These are phyloP conservation scores for Coluber constrictor DNA, from an alignment of 2,797 vertebrate genomes.

Conservation along the genomic window DNA sequence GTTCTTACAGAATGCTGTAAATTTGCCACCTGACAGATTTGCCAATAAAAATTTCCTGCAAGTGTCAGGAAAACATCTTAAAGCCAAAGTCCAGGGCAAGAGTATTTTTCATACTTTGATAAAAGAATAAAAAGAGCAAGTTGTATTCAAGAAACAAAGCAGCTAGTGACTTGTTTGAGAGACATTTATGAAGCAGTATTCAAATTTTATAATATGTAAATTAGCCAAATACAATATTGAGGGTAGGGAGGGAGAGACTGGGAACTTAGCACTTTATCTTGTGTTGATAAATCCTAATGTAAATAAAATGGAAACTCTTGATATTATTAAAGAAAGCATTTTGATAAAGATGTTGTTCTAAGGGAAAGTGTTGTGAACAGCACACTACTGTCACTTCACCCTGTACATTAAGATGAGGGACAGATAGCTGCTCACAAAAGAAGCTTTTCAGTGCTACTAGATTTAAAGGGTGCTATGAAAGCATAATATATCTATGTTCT, in stretches of 20 bases:
- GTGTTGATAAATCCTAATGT: conserved; percentile 60
- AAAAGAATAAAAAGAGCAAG: conserved; percentile 18
- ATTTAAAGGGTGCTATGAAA: conserved; percentile 31
- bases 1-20: not conserved
- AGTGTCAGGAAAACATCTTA: conserved; percentile 38
- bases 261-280: conserved; percentile 57
- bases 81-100: conserved; percentile 23
- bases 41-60: conserved; percentile 27
- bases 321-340: conserved; percentile 39
- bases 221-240: conserved; percentile 28
- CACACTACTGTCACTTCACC: conserved; percentile 58
- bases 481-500: conserved; percentile 45
- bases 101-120: not conserved
- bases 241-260: not conserved
- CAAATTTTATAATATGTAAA: conserved; percentile 47
- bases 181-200: conserved; percentile 26
- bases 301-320: conserved; percentile 57
- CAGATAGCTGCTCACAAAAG: not conserved
- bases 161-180: conserved; percentile 2
- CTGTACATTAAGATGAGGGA: conserved; percentile 15
- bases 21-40: conserved; percentile 29
- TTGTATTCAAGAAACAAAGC: not conserved
- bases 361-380: not conserved
- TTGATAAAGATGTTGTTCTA: conserved; percentile 18
- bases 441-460: conserved; percentile 12